Evolutionary conservation across 2,113 vertebrate genomes (phyloP).

Genomic region (Peromyscus maniculatus): DNA sequence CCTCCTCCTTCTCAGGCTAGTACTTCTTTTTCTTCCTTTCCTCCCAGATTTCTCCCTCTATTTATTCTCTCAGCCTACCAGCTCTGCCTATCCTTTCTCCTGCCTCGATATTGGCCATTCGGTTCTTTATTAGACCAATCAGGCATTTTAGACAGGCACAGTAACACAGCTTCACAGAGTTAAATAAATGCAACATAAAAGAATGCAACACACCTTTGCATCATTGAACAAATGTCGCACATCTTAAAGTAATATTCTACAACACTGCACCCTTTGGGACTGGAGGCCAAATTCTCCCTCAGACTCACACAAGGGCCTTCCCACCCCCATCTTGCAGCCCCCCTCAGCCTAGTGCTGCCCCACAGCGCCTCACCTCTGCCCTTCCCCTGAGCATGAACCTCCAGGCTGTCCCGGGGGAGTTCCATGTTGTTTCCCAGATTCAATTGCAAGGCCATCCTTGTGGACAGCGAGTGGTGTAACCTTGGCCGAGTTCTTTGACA

Average conservation of each 20-base stretch:
- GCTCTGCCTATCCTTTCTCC: background rate
- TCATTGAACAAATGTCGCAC: too few species aligned
- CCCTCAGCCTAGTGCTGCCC: too few species aligned
- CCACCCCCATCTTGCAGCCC: fast-evolving
- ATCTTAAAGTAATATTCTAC: too few species aligned
- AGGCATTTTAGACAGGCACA: background rate
- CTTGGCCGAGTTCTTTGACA: background rate
- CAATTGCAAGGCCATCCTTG: background rate
- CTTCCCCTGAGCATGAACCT: background rate
- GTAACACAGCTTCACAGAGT: background rate
- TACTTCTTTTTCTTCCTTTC: background rate
- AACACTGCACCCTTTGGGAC: background rate
- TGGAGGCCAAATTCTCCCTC: background rate
- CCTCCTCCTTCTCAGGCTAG: background rate
- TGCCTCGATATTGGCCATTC: background rate
- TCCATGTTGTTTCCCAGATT: background rate
- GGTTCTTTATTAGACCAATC: background rate
- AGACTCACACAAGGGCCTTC: fast-evolving
- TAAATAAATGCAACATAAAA: too few species aligned
- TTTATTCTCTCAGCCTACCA: background rate
- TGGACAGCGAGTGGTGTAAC: background rate
- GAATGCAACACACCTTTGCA: too few species aligned
- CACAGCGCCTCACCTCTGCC: background rate
- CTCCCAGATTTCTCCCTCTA: background rate
- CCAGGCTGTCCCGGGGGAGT: background rate